Percentiles rank a stretch among this genome's conserved stretches.
Conservation (phyloP, 2,888 invertebrate genomes). For the Leistus spinibarbis region DNA sequence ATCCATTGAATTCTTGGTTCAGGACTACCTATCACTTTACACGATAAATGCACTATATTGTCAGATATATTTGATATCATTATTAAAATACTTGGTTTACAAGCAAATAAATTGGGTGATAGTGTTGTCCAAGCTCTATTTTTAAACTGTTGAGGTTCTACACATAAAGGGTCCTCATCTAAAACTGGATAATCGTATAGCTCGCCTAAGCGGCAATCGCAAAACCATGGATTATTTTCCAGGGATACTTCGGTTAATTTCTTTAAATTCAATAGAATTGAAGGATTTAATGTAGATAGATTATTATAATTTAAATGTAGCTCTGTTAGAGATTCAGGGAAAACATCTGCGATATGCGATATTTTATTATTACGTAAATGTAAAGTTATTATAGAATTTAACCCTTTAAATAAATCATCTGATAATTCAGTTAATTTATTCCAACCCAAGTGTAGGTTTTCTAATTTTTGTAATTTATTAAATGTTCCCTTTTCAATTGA, state of each 20-base stretch:
- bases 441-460: not conserved
- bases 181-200: not conserved
- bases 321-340: not conserved
- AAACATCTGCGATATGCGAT: not conserved
- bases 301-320: not conserved
- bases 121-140: not conserved
- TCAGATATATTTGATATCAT: not conserved
- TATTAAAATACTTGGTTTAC: not conserved
- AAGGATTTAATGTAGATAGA: not conserved
- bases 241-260: not conserved
- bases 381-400: not conserved
- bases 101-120: not conserved
- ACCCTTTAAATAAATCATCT: not conserved
- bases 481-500: not conserved
- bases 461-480: not conserved
- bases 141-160: not conserved
- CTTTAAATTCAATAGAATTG: not conserved
- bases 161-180: not conserved
- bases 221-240: not conserved
- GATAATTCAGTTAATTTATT: not conserved
- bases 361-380: not conserved
- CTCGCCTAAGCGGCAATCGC: not conserved
- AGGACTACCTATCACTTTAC: not conserved
- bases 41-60: not conserved
- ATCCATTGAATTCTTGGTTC: not conserved